Base-by-base conservation (phyloP, 2,888 invertebrate genomes). In the Yponomeuta evonymella region DNA sequence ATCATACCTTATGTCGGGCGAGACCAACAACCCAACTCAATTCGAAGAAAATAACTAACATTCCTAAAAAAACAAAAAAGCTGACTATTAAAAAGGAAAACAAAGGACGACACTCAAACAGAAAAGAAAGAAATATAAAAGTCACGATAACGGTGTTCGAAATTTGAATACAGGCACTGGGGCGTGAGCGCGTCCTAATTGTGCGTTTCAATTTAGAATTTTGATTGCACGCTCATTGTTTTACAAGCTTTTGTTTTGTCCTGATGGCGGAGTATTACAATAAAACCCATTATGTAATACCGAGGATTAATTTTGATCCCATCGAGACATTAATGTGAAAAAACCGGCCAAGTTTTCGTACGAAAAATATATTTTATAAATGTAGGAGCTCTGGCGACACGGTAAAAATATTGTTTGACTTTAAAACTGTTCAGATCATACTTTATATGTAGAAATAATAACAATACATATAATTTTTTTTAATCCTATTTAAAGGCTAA, bases 151-250 rank as follows among this genome's bases (percentile, higher is more conserved):
- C 75, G 79, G 43, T 78, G 81, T 82, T 87, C 78, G 76, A 83
- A 84, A 89, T 87, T 89, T 87, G 83, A 90, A 89, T 89, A 88
- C 85, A 87, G 87, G 81, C 81, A 83, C 77, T 79, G 80, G 86
- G 87, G 87, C 86, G 89, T 89, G 86, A 86, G 81, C 81, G 79
- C 80, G 77, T 74, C 80, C 81, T 84, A 84, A 88, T 88, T 86
- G 85, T 82, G 78, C 80, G 80, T 79, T 81, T 83, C 82, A 84
- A 87, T 85, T 87, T 85, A 77, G 81, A 87, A 85, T 87, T 85
- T 84, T 84, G 82, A 88, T 88, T 86, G 84, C 83, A 76, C 82
- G 79, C 78, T 79, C 79, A 83, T 88, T 87, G 83, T 88, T 71
- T 84, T 81, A 82, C 80, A 80, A 75, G 75, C 83, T 83, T 83